phyloP scores from a whole-genome alignment of 2,797 vertebrate genomes.

The Adrianichthys oophorus region DNA sequence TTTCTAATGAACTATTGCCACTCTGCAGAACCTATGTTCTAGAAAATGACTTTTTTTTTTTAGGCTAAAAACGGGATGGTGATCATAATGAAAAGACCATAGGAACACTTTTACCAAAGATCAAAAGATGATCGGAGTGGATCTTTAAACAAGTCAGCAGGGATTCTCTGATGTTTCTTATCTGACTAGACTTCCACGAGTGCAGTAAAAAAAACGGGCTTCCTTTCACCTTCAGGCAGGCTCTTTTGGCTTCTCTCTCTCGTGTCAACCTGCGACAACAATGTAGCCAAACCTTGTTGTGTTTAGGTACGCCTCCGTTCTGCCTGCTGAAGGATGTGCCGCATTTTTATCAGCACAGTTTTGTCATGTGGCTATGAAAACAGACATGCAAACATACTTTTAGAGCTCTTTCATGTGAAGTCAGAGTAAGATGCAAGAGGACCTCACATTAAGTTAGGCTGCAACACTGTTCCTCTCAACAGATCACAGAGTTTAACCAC shows the following conservation, averaged over 20 bases:
- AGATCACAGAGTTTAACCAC: conserved; percentile 70
- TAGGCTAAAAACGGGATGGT: no score
- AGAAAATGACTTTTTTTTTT: no score
- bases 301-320: conserved; percentile 1
- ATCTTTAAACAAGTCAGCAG: conserved; percentile 61
- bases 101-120: no score
- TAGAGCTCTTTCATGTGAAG: conserved; percentile 46
- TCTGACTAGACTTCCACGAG: conserved; percentile 63
- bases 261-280: conserved; percentile 4
- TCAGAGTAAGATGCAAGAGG: conserved; percentile 49
- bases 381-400: conserved; percentile 33
- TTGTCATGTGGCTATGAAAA: conserved; percentile 60
- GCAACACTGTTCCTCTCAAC: conserved; percentile 53
- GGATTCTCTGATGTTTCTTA: conserved; percentile 48
- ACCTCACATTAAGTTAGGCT: conserved; percentile 70
- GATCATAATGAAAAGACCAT: no score
- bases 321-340: conserved; percentile 14
- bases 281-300: conserved; percentile 24
- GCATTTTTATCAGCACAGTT: conserved; percentile 23
- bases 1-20: no score
- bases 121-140: conserved; percentile 14
- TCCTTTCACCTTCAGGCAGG: conserved; percentile 42
- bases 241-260: conserved; percentile 9
- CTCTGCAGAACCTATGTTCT: no score
- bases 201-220: conserved; percentile 64